Base-by-base conservation (phyloP, 2,888 invertebrate species). In the Leptopilina myrica region DNA sequence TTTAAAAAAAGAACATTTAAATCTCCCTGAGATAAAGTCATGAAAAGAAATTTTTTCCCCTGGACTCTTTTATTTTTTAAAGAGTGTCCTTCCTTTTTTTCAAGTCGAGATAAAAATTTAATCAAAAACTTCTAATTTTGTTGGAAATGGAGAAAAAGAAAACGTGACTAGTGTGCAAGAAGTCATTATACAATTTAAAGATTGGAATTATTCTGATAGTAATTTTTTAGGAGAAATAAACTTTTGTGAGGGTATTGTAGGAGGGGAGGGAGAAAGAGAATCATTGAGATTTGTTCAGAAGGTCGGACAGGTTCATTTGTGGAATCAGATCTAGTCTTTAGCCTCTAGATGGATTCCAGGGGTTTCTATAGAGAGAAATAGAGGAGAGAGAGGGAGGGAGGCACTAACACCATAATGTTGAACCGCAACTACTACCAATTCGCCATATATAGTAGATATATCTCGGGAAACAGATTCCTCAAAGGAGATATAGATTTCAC, bases 301-400 rank as follows among this genome's bases (percentile, higher is more conserved):
- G 56, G 73, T 73, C 9, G 33, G 33, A 56, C 73, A 73, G 49
- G 73, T 73, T 73, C 73, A 73, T 73, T 73, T 73, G 56, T n/a
- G 73, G 73, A 73, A 73, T 73, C 73, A 73, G 53, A 69, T 69
- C 20, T 53, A 69, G 26, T 69, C 69, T 26, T 69, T 69, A 69
- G 46, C 9, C 69, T 49, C 14, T 53, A 53, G 69, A 69, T 69
- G 53, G 53, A 73, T 56, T 73, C 73, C 56, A 9, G 49, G 53
- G 69, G 33, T n/a, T 53, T 56, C 53, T 33, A 56, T 56, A 56
- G 9, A 49, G 11, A 49, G 49, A 46, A 11, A 46, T 46, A 33
- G 43, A 8, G 49, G 11, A 49, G 49, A 49, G 49, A 2, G 43
- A 7, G 8, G 11, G 11, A 12, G 49, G 11, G 73, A 33, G 53